Conservation (phyloP, 2,113 vertebrate genomes). For the Excalfactoria chinensis region DNA sequence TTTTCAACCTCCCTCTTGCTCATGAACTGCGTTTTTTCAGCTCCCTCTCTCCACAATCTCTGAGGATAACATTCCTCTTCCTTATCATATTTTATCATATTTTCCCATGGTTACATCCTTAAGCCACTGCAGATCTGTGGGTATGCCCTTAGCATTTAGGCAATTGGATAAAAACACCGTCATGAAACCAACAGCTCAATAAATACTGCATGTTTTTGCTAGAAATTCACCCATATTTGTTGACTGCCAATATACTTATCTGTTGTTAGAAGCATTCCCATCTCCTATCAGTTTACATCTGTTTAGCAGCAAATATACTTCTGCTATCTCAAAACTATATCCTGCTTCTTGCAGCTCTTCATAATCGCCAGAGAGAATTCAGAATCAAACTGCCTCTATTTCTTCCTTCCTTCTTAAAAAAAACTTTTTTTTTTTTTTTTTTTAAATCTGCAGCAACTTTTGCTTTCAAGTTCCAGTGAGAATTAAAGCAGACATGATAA, state of each 20-base stretch:
- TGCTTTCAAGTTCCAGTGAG: neutral
- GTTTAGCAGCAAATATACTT: neutral
- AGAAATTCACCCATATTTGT: neutral
- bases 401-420: neutral
- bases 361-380: neutral
- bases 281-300: neutral
- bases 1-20: neutral
- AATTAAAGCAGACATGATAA: neutral
- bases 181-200: neutral
- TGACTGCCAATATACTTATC: neutral
- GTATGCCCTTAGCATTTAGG: neutral
- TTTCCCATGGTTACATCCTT: neutral
- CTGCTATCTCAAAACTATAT: neutral
- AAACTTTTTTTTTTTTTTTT: neutral
- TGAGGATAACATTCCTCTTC: neutral
- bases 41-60: neutral
- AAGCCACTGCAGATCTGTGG: neutral
- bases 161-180: neutral
- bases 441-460: neutral
- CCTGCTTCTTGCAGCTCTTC: neutral
- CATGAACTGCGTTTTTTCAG: neutral
- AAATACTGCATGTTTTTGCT: neutral
- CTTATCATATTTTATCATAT: fast-evolving
- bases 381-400: neutral
- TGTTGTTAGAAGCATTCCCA: neutral